Percentiles rank a stretch among this genome's conserved stretches.
Evolutionary conservation across 2,797 vertebrate species (phyloP).

Genomic region (Xerus rutilus): DNA sequence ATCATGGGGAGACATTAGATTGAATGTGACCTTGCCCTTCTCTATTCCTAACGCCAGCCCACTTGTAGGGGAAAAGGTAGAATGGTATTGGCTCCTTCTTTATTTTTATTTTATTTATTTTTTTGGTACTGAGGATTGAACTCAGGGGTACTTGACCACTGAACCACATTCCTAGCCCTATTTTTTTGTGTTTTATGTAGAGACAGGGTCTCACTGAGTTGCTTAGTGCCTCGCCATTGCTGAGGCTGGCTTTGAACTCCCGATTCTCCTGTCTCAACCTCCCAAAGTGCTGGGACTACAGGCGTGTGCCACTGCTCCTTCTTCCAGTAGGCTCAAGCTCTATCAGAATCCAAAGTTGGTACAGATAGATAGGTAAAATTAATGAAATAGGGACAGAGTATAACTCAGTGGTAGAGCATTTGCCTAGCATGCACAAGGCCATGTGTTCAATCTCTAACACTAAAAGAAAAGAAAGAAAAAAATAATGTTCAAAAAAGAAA

Average conservation of each 20-base stretch:
- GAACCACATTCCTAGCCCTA: too few relatives aligned
- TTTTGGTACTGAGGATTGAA: too few relatives aligned
- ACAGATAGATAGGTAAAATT: too few relatives aligned
- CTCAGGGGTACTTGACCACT: too few relatives aligned
- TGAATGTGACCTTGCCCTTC: conserved; percentile 1
- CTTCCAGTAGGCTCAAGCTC: background rate
- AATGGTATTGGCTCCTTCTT: background rate
- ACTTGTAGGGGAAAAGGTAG: background rate
- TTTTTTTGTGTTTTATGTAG: too few relatives aligned
- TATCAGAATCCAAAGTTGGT: conserved; percentile 16
- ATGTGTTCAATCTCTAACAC: background rate
- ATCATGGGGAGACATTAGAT: background rate
- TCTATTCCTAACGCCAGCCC: background rate
- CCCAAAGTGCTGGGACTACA: too few relatives aligned
- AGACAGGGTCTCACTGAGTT: too few relatives aligned
- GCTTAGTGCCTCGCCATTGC: too few relatives aligned
- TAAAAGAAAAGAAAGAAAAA: background rate
- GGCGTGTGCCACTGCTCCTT: background rate
- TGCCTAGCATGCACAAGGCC: background rate
- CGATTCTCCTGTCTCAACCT: too few relatives aligned
- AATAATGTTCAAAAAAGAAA: conserved; percentile 25
- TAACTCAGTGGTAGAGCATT: background rate
- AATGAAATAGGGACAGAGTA: too few relatives aligned
- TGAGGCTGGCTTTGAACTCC: too few relatives aligned
- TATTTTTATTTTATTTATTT: too few relatives aligned